A percentile compares a stretch with the other conserved stretches of the same genome.
phyloP scores from a whole-genome alignment of 2,113 vertebrate genomes.

The Semnornis frantzii region DNA sequence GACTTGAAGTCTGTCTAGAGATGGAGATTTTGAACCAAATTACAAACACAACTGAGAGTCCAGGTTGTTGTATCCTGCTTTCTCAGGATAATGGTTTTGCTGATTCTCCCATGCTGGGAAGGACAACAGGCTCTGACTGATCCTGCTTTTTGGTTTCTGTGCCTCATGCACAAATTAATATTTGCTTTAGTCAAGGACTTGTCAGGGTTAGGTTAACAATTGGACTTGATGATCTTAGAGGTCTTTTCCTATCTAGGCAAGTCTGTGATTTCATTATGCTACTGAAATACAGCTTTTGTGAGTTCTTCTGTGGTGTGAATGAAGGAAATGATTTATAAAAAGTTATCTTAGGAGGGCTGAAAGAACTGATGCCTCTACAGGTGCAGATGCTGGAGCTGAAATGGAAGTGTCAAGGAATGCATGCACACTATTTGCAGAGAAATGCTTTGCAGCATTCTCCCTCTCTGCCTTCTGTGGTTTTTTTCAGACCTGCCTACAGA shows the following conservation, averaged over 20 bases:
- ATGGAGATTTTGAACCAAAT: background rate
- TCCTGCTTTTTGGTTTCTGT: background rate
- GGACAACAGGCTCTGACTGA: background rate
- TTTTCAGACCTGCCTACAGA: background rate
- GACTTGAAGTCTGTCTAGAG: background rate
- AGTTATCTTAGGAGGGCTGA: background rate
- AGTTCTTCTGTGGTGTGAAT: background rate
- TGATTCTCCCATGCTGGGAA: background rate
- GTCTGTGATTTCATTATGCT: background rate
- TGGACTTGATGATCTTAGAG: too few relatives aligned
- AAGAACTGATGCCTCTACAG: background rate
- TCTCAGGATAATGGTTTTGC: background rate
- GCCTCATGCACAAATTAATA: background rate
- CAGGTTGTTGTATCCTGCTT: background rate
- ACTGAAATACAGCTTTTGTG: background rate
- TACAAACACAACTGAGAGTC: fast-evolving
- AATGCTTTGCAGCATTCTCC: background rate
- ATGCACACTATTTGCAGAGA: background rate
- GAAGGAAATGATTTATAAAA: background rate
- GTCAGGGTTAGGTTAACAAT: too few relatives aligned
- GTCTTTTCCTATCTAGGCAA: too few relatives aligned
- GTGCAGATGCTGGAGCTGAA: background rate
- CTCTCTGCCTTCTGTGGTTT: background rate
- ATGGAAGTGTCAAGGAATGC: background rate
- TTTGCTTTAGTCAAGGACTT: background rate